These are phyloP conservation scores for Aldrovandia affinis DNA, from an alignment of 2,797 vertebrate genomes.

Conservation along the genomic window DNA sequence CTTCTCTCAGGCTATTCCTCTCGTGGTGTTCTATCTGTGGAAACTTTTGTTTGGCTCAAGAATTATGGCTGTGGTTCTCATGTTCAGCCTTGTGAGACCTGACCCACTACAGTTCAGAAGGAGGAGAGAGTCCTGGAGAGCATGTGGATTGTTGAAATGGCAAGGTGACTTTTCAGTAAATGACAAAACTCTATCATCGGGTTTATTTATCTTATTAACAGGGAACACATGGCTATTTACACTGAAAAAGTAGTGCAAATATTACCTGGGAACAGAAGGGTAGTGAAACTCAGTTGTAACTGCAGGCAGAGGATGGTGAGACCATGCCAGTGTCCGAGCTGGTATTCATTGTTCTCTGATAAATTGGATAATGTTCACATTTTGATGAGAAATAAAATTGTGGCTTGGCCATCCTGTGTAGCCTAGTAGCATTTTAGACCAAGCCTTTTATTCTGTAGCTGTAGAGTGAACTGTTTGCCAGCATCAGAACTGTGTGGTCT, in stretches of 20 bases:
- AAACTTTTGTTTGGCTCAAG: slow-evolving; percentile 34
- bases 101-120: slow-evolving; percentile 5
- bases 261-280: background rate
- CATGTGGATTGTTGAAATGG: slow-evolving; percentile 6
- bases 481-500: background rate
- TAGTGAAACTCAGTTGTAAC: background rate
- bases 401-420: background rate
- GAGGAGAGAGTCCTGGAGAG: slow-evolving; percentile 14
- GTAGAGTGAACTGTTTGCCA: background rate
- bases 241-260: slow-evolving; percentile 4
- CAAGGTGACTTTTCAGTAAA: slow-evolving; percentile 34
- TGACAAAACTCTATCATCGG: slow-evolving; percentile 16
- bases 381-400: background rate
- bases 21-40: slow-evolving; percentile 19
- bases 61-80: slow-evolving; percentile 19
- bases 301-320: background rate
- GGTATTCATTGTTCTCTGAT: background rate
- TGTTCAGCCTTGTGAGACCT: slow-evolving; percentile 12
- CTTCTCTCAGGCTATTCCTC: slow-evolving; percentile 23
- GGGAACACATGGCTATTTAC: slow-evolving; percentile 14
- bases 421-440: background rate
- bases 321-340: background rate
- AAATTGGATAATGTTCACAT: background rate
- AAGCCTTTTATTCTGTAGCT: background rate
- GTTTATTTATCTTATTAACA: slow-evolving; percentile 25